These are phyloP conservation scores for Drosophila sulfurigaster DNA, from an alignment of 1,140 invertebrate species.

Conservation along the genomic window DNA sequence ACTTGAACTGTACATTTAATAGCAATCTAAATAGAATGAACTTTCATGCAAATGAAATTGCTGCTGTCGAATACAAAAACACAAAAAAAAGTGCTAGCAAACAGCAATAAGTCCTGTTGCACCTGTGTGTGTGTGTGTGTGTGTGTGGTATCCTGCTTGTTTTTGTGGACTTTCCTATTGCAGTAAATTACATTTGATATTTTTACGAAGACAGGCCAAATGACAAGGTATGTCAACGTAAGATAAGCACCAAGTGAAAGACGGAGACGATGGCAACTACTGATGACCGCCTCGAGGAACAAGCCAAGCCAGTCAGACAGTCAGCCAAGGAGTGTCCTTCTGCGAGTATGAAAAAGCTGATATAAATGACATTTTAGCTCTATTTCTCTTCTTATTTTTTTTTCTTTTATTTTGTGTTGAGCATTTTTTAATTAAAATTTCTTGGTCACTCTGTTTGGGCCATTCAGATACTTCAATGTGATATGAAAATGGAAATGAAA, in stretches of 20 bases:
- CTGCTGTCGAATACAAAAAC: constrained; percentile 16
- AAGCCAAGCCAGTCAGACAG: not conserved
- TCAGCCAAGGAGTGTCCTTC: constrained; percentile 7
- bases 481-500: constrained; percentile 42
- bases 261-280: constrained; percentile 44
- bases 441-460: constrained; percentile 27
- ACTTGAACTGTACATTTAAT: constrained; percentile 16
- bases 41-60: constrained; percentile 30
- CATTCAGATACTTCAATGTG: constrained; percentile 29
- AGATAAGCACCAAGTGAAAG: constrained; percentile 71
- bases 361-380: constrained; percentile 55
- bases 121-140: not conserved
- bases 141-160: constrained; percentile 12
- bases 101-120: constrained; percentile 10
- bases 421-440: constrained; percentile 66
- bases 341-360: constrained; percentile 36
- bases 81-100: constrained; percentile 10
- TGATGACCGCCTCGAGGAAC: constrained; percentile 24
- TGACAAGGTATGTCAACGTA: constrained; percentile 79
- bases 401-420: constrained; percentile 28
- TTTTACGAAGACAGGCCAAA: constrained; percentile 71
- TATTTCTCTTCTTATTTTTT: constrained; percentile 3
- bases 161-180: constrained; percentile 45
- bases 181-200: constrained; percentile 77
- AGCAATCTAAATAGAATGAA: constrained; percentile 28